Conservation (phyloP, 2,888 invertebrate genomes). For the Cephalotes varians region DNA sequence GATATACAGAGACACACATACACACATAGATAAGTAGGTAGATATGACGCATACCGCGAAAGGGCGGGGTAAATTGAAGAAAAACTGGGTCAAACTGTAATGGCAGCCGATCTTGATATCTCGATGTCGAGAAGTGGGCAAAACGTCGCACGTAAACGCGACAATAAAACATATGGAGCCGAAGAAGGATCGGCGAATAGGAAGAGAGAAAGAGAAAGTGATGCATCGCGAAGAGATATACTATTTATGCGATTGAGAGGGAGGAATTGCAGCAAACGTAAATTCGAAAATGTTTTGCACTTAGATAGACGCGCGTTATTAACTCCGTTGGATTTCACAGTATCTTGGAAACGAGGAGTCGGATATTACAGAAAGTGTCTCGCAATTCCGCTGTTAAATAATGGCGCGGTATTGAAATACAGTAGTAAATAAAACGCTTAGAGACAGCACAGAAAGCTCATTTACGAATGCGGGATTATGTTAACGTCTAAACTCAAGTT, state of each 20-base stretch:
- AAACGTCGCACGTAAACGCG: conserved; percentile 28
- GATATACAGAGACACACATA: background rate
- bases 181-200: background rate
- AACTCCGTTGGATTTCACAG: conserved; percentile 3
- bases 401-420: conserved; percentile 8
- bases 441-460: background rate
- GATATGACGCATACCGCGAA: conserved; percentile 52
- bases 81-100: conserved; percentile 74
- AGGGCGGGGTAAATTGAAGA: conserved; percentile 65
- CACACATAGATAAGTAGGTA: conserved; percentile 8
- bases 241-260: conserved; percentile 6
- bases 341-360: conserved; percentile 7
- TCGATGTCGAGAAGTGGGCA: conserved; percentile 30
- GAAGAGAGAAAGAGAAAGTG: background rate
- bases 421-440: background rate
- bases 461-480: background rate
- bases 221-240: background rate
- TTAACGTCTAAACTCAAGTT: background rate
- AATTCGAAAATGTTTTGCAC: background rate
- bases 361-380: background rate
- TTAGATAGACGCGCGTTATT: background rate
- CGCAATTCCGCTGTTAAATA: conserved; percentile 27
- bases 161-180: conserved; percentile 24
- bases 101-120: conserved; percentile 57
- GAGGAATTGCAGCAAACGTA: background rate